Evolutionary conservation across 2,113 vertebrate species (phyloP).

Genomic region (Anguilla japonica): DNA sequence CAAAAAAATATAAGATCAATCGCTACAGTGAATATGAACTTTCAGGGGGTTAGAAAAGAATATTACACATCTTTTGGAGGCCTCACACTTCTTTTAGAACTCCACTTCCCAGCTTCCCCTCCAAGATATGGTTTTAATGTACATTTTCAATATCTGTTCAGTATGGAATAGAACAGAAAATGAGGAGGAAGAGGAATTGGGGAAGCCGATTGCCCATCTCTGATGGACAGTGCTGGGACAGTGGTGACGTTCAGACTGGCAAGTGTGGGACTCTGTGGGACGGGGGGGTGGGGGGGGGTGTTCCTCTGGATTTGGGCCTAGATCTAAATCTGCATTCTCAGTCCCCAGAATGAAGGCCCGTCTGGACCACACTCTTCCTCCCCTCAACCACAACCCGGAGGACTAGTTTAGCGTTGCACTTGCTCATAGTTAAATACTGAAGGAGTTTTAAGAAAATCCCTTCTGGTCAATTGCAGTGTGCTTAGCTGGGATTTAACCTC

Average conservation of each 20-base stretch:
- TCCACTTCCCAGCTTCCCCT: slow-evolving; percentile 18
- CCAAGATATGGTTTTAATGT: not conserved
- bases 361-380: not conserved
- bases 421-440: too few species aligned
- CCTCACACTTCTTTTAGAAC: slow-evolving; percentile 38
- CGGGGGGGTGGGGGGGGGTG: not conserved
- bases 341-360: not conserved
- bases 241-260: not conserved
- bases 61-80: slow-evolving; percentile 21
- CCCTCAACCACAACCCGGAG: not conserved
- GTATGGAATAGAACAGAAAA: not conserved
- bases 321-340: not conserved
- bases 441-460: too few species aligned
- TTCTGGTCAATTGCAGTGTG: too few species aligned
- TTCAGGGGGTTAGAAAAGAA: slow-evolving; percentile 32
- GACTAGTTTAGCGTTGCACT: not conserved
- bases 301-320: not conserved
- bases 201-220: not conserved
- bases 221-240: not conserved
- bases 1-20: slow-evolving; percentile 53
- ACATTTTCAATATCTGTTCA: not conserved
- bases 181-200: not conserved
- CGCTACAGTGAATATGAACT: slow-evolving; percentile 46
- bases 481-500: too few species aligned
- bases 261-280: not conserved